Evolutionary conservation across 2,113 vertebrate species (phyloP), one percentile per base, ranked within the genome.

Genomic region (Sapayoa aenigma): DNA sequence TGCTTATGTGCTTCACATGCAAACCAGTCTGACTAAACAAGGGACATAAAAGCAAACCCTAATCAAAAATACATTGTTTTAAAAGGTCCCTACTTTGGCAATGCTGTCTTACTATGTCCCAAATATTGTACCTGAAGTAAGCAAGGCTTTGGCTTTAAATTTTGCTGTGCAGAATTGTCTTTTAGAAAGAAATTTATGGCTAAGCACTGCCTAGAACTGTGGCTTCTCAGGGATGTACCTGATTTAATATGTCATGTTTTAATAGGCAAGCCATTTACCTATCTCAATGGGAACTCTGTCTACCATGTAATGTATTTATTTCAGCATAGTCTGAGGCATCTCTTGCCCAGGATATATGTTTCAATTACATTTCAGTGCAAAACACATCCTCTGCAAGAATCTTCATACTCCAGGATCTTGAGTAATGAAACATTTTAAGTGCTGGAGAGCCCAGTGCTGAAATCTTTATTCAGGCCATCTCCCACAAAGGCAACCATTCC

Each of bases 401-500:
- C 86, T 97, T 95, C 95, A 93, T 97, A 95, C 76, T 79, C 93
- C 47, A 60, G 76, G 84, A 95, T 90, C 81, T 65, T 90, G 89
- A 95, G 91, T 95, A 94, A 97, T 96, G 96, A 96, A 95, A 94
- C 82, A 90, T 94, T 95, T 95, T 85, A 85, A 85, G 84, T 78
- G 87, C 78, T 85, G 89, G 91, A 91, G 89, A 91, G 62, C 47
- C 91, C 89, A 68, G 75, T 44, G 60, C 81, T 76, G 95, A 95
- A 95, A 88, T 95, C 94, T 96, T 95, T 95, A 95, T 92, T 92
- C 90, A 93, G 91, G 73, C 89, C 93, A 94, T 96, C 88, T 96
- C 92, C 88, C 80, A 91, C 92, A 73, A 95, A 88, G 90, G 77
- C 80, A 93, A 79, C 78, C 66, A 89, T 87, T 94, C 90, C 94